Evolutionary conservation across 1,140 invertebrate species (phyloP), one percentile per base, ranked within the genome.

Genomic region (Agrilus planipennis): DNA sequence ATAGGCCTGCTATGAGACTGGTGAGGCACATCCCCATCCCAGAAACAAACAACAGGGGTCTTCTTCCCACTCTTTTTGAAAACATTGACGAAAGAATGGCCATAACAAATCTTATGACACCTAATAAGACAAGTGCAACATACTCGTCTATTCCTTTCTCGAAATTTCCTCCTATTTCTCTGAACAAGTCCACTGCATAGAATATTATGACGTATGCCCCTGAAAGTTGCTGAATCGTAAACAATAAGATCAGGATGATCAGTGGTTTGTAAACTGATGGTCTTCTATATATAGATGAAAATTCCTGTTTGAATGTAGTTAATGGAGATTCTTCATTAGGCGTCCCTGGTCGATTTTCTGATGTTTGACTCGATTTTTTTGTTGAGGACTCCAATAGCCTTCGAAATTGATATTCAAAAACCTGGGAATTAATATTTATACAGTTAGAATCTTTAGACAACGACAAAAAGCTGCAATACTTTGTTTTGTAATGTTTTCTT

Each of bases 181-280:
- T 46, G 42, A 74, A 77, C 37, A 74, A 64, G 2, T 72, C 67
- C 2, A 76, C 70, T 0, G 77, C 73, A 50, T 81, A 82, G 51
- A 81, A 81, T 45, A 81, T 76, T 2, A 83, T 65, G 1, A 74
- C 72, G 55, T 83, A 77, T 22, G 62, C 60, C 9, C 75, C 75
- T 2, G 69, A 66, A 0, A 73, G 43, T 55, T 77, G 75, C 56
- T 77, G 75, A 3, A 75, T 60, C 0, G 70, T 14, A 43, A 77
- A 69, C 12, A 76, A 46, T 3, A 64, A 22, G 0, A 69, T 18
- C 1, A 75, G 57, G 4, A 75, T 62, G 3, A 62, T 17, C 0
- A 71, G 46, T 1, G 75, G 74, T 44, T 70, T 69, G 49, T 68
- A 70, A 4, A 65, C 59, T 20, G 44, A 54, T 0, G 65, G 60